Base-by-base conservation (phyloP, 2,113 vertebrate genomes). In the Elanus axillaris region DNA sequence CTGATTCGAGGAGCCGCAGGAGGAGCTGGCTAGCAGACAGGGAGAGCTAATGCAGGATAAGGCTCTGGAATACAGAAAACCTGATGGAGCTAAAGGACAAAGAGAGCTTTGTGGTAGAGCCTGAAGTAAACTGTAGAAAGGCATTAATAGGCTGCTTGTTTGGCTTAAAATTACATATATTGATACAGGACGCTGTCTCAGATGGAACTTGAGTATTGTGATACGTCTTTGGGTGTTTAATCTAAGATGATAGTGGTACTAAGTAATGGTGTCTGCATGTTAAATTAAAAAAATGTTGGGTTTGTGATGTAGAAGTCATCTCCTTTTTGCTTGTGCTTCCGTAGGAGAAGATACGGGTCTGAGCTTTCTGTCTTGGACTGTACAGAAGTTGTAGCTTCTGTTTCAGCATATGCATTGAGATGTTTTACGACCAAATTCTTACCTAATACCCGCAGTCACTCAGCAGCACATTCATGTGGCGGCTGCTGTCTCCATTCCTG, bases 91-190 rank as follows among this genome's bases (percentile, higher is more conserved):
- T 88, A 10, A 66, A 87, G 62, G 69, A 94, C 92, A 93, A 58
- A 91, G 87, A 85, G 34, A 82, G 66, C 87, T 87, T 94, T 96
- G 87, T 91, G 43, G 34, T 16, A 75, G 31, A 85, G 34, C 40
- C 66, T 79, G 66, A 85, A 93, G 58, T 76, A 85, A 93, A 56
- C 66, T 2, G 2, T 32, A 64, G 53, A 68, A 91, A 36, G 66
- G 21, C 75, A 64, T 82, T 91, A 93, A 76, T 82, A 76, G 84
- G 40, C 56, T 95, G 69, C 53, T 55, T 91, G 84, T 96, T 93
- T 79, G 43, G 13, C 77, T 72, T 90, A 85, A 75, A 87, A 68
- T 82, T 40, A 20, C 10, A 1, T 82, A 5, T 72, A 42, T 45
- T 71, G 42, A 47, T 77, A 53, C 20, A 76, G 18, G 53, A 94